A percentile compares a stretch with the other conserved stretches of the same genome.
These are phyloP conservation scores for Cephalopachus bancanus DNA, from an alignment of 2,797 vertebrate species.

Conservation along the genomic window DNA sequence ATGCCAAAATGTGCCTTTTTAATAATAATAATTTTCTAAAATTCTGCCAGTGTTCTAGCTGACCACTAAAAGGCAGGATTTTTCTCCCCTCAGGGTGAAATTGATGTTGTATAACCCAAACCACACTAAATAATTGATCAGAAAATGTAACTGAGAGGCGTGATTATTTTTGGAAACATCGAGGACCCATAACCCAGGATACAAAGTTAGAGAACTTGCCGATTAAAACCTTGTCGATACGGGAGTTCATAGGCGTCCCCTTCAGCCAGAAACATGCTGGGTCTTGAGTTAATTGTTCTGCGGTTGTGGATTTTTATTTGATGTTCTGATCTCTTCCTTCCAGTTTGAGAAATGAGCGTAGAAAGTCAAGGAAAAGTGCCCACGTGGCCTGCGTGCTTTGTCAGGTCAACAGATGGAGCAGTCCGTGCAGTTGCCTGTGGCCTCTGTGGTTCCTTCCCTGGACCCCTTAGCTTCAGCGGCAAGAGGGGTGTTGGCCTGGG, in stretches of 20 bases:
- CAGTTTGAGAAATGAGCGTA: not conserved
- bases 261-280: not conserved
- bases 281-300: not conserved
- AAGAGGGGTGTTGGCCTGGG: rapidly evolving
- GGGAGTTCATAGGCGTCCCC: not conserved
- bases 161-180: not conserved
- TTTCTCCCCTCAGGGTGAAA: not conserved
- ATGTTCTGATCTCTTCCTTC: slow-evolving; percentile 42
- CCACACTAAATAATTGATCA: slow-evolving; percentile 60
- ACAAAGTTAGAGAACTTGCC: not conserved
- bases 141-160: slow-evolving; percentile 5
- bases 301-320: not conserved
- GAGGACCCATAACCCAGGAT: not conserved
- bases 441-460: not conserved
- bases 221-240: not conserved
- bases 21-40: not conserved
- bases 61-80: not conserved
- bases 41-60: slow-evolving; percentile 53
- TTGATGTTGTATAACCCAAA: not conserved
- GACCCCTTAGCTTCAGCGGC: not conserved
- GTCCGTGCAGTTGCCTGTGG: not conserved
- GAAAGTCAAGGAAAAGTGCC: not conserved
- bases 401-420: not conserved
- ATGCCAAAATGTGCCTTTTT: slow-evolving; percentile 32
- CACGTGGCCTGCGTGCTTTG: not conserved